Base-by-base conservation (phyloP, 2,113 vertebrate species). In the Grantiella picta region DNA sequence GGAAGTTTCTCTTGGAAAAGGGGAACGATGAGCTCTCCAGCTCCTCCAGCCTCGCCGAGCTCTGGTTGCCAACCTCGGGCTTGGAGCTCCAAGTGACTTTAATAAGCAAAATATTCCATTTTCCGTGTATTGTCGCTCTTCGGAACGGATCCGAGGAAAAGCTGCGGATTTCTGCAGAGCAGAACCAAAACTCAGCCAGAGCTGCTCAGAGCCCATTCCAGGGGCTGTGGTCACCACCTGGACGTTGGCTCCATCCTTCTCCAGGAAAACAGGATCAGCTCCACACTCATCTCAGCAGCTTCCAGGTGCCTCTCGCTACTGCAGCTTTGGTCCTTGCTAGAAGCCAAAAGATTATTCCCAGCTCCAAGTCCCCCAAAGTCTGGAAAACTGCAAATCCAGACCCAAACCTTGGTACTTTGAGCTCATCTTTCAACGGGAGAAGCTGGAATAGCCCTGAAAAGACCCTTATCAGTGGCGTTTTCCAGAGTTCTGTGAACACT, bases 1-100 rank as follows among this genome's bases (percentile, higher is more conserved):
- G 1, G 18, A 38, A 49, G 91, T 95, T 97, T 93, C 97, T 97
- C 44, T 77, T 97, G 98, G 97, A 97, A 28, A 70, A 47, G 57
- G 29, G 27, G 60, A 53, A 50, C 16, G 0, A 18, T 6, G 5
- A 10, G 31, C 92, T 92, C 63, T 91, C 97, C 98, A 96, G 73
- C 88, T 95, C 94, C 94, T 96, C 87, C 75, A 92, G 73, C 93
- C 17, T 87, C 97, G 63, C n/a, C 1, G 87, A 88, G 90, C 12
- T 86, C 6, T 6, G 50, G 81, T 13, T 94, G 97, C 97, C 97
- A 95, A 97, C 87, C 79, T 87, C 84, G 11, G 87, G 45, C 84
- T 66, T 94, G 92, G 92, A 95, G 63, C 91, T 91, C 94, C 90
- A 79, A 86, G 60, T 86, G 50, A 54, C 73, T 96, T 70, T 88